These are phyloP conservation scores for Dipodomys ordii DNA, from an alignment of 2,113 vertebrate species.

Conservation along the genomic window DNA sequence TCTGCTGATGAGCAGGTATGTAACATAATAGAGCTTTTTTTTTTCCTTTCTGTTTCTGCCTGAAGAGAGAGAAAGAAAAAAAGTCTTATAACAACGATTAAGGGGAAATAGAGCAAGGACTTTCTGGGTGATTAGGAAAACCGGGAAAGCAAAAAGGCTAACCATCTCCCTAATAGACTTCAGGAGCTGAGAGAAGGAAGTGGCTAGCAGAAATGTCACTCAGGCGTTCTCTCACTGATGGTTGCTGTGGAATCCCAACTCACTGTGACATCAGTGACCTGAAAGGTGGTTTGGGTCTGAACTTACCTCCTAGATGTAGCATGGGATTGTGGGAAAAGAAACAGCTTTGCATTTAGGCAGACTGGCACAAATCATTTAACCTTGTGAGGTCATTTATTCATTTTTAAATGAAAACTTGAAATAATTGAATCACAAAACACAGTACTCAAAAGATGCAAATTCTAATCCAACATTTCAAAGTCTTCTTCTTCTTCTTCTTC, in stretches of 20 bases:
- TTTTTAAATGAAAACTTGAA: not conserved
- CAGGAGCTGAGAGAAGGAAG: not conserved
- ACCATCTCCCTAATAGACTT: slow-evolving; percentile 45
- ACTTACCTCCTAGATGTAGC: not conserved
- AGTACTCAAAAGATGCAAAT: not conserved
- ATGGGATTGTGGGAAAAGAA: not conserved
- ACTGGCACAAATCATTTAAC: not conserved
- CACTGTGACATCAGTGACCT: not conserved
- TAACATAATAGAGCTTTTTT: slow-evolving; percentile 49
- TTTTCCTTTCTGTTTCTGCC: slow-evolving; percentile 18
- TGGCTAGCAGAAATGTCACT: not conserved
- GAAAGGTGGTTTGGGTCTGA: not conserved
- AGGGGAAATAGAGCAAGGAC: slow-evolving; percentile 63
- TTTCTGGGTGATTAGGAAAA: slow-evolving; percentile 67
- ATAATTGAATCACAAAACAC: not conserved
- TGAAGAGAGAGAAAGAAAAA: slow-evolving; percentile 32
- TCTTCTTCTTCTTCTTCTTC: not conserved
- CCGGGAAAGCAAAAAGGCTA: slow-evolving; percentile 39
- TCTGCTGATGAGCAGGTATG: slow-evolving; percentile 55
- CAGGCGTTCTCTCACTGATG: not conserved
- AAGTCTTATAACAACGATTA: slow-evolving; percentile 16
- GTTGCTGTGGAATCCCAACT: not conserved
- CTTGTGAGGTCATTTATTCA: not conserved
- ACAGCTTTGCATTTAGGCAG: not conserved
- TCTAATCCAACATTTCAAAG: not conserved